Conservation (phyloP, 2,797 vertebrate genomes). For the Sebastes flavidus region DNA sequence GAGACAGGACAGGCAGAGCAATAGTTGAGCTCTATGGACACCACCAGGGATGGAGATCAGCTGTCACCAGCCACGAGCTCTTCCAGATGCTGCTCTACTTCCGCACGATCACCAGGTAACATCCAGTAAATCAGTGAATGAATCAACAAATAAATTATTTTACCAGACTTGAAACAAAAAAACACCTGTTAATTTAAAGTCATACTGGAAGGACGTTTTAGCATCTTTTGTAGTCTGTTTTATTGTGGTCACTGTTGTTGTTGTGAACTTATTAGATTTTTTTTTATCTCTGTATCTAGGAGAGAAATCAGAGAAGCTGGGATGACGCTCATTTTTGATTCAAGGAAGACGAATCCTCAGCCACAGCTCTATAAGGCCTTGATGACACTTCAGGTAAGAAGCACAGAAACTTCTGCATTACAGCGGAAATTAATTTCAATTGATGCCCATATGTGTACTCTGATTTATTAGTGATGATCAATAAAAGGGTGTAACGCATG, state of each 20-base stretch:
- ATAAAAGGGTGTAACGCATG: neutral
- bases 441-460: neutral
- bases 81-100: constrained; percentile 86
- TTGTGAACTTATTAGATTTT: neutral
- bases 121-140: neutral
- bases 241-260: neutral
- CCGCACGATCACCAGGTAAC: constrained; percentile 87
- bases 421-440: neutral
- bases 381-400: constrained; percentile 84
- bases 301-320: constrained; percentile 83
- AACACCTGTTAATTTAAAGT: neutral
- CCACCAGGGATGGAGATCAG: constrained; percentile 81
- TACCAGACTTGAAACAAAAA: neutral
- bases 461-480: neutral
- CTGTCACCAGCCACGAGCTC: constrained; percentile 82
- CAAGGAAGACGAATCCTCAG: constrained; percentile 80
- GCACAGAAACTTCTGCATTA: neutral
- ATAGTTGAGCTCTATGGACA: constrained; percentile 88
- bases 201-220: neutral
- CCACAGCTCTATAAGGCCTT: constrained; percentile 84
- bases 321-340: constrained; percentile 86
- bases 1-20: constrained; percentile 85
- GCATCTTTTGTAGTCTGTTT: neutral
- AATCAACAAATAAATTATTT: neutral
- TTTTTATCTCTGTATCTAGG: constrained; percentile 68